phyloP scores from a whole-genome alignment of 1,140 invertebrate genomes.

The Wiebesia pumilae region DNA sequence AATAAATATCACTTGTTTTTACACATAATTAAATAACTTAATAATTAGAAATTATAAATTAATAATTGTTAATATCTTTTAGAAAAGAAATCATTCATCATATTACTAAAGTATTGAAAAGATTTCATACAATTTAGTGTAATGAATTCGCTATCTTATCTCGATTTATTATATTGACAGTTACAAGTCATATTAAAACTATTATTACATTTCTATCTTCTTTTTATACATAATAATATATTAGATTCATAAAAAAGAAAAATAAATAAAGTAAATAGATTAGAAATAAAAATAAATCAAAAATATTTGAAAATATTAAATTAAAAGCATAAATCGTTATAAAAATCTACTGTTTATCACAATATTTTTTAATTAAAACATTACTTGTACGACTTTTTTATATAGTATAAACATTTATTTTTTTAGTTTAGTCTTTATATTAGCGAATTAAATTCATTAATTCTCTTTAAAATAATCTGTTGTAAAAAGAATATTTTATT shows the following conservation, averaged over 20 bases:
- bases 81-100: background rate
- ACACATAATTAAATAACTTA: background rate
- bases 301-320: background rate
- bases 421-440: no score
- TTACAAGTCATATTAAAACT: background rate
- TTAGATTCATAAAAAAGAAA: background rate
- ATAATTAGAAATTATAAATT: background rate
- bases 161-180: background rate
- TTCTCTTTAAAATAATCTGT: no score
- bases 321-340: background rate
- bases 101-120: background rate
- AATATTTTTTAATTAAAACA: background rate
- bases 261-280: no score
- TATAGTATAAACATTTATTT: no score
- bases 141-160: background rate
- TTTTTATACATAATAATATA: background rate
- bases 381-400: background rate
- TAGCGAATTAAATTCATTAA: no score
- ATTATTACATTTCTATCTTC: background rate
- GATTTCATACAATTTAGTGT: background rate
- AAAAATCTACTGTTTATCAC: background rate
- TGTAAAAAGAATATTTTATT: no score
- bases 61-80: background rate
- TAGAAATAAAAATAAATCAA: background rate
- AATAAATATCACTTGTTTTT: background rate